Evolutionary conservation across 2,797 vertebrate species (phyloP).

Genomic region (Acrocephalus scirpaceus): DNA sequence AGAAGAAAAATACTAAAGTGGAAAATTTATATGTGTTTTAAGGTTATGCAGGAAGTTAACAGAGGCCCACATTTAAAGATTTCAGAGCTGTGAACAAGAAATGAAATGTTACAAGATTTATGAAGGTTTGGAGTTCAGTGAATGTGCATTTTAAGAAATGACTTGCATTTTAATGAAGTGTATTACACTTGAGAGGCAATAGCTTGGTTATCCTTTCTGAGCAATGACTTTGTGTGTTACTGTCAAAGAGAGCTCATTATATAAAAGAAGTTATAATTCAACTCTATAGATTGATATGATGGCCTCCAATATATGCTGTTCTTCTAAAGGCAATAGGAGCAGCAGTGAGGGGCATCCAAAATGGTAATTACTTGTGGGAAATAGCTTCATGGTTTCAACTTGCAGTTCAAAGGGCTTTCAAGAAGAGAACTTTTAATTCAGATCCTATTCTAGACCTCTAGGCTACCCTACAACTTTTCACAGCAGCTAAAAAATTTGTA

Average conservation of each 20-base stretch:
- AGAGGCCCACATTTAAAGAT: background rate
- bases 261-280: slow-evolving; percentile 30
- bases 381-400: slow-evolving; percentile 22
- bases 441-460: background rate
- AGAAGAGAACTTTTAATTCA: background rate
- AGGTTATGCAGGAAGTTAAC: background rate
- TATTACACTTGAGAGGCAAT: slow-evolving; percentile 37
- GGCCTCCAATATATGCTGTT: background rate
- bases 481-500: background rate
- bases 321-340: background rate
- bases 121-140: slow-evolving; percentile 32
- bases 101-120: slow-evolving; percentile 42
- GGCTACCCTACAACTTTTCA: background rate
- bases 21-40: background rate
- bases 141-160: slow-evolving; percentile 13
- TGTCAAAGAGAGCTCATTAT: slow-evolving; percentile 42
- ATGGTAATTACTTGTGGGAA: slow-evolving; percentile 2
- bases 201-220: slow-evolving; percentile 50
- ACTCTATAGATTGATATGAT: slow-evolving; percentile 6
- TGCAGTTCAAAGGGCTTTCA: slow-evolving; percentile 9
- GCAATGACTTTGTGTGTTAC: background rate
- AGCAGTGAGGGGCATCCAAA: slow-evolving; percentile 17
- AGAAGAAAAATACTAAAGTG: background rate
- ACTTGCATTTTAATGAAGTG: slow-evolving; percentile 61
- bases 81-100: slow-evolving; percentile 13